Evolutionary conservation across 2,113 vertebrate genomes (phyloP), one percentile per base, ranked within the genome.

Genomic region (Clupea harengus): DNA sequence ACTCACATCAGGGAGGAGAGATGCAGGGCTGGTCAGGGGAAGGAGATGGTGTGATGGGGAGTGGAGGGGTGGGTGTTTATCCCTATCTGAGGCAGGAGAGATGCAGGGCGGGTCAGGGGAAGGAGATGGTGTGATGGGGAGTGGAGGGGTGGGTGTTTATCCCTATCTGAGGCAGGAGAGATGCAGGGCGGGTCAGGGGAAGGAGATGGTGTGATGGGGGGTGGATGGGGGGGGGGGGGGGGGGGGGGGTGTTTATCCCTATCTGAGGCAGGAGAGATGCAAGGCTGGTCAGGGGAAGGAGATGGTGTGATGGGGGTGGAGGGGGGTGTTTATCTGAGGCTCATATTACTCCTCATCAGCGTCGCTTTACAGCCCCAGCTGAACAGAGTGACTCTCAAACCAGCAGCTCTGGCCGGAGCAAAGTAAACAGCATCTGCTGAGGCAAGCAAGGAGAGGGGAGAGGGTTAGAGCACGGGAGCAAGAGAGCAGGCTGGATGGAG

Each of bases 311-410:
- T 25, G 54, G 46, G 1, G 18, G 64, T 84, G 18, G 82, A 82
- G 82, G 45, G 67, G 84, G 82, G 64, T 82, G 67, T 87, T 89
- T 86, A 83, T 82, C 60, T 7, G 3, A 60, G 80, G 85, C 52
- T 92, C 87, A 84, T 52, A 87, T 92, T 91, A 88, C 89, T 25
- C 86, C 83, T 89, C 84, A 90, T 91, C 91, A 89, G 86, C 82
- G 10, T 81, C 81, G 75, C 50, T 84, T 82, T 85, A 39, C 32
- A 81, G 84, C 87, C 25, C 13, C 67, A 45, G 85, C 81, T 49
- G n/a, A 50, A 80, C 64, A 39, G 3, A 39, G 28, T 4, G 28
- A 39, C 72, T 39, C 28, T 32, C 28, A 3, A 78, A 78, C 28
- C 72, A 39, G 28, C 72, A 17, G 72, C 84, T 39, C 28, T 49